Conservation (phyloP, 2,888 invertebrate genomes). For the Prostheceraeus crozeri region DNA sequence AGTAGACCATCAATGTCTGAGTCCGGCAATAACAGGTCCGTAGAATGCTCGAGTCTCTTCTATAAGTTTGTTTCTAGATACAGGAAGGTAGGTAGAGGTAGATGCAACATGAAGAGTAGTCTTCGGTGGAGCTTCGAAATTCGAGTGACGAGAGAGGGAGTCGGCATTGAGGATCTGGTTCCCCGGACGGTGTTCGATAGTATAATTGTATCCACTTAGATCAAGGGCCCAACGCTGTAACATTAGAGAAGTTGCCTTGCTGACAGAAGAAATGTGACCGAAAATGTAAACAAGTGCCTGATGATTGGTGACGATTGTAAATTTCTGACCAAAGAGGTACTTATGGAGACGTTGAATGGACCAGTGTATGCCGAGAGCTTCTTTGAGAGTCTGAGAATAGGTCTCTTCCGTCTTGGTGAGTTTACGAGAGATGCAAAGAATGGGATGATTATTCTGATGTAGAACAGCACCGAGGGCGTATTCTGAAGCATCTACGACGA, state of each 20-base stretch:
- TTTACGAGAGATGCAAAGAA: slow-evolving; percentile 9
- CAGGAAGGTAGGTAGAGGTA: too few species aligned
- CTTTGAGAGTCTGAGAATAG: slow-evolving; percentile 11
- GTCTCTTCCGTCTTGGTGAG: neutral
- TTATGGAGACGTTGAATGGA: slow-evolving; percentile 6
- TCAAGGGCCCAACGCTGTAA: neutral
- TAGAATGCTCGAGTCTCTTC: too few species aligned
- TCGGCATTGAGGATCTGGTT: neutral
- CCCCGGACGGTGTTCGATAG: slow-evolving; percentile 2
- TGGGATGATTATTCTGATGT: neutral
- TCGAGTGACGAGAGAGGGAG: too few species aligned
- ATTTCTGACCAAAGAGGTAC: neutral
- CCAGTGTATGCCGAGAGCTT: too few species aligned
- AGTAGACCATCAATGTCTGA: too few species aligned
- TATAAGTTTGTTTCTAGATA: too few species aligned
- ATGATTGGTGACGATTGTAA: neutral
- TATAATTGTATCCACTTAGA: slow-evolving; percentile 7
- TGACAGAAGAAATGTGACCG: neutral
- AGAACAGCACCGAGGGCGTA: slow-evolving; percentile 3
- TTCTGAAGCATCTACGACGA: slow-evolving; percentile 1
- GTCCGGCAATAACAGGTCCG: too few species aligned
- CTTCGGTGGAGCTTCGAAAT: too few species aligned
- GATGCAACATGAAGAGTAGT: too few species aligned
- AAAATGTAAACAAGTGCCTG: neutral
- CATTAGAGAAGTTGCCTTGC: neutral